Base-by-base conservation (phyloP, 2,888 invertebrate genomes). In the Calephelis perditalis region DNA sequence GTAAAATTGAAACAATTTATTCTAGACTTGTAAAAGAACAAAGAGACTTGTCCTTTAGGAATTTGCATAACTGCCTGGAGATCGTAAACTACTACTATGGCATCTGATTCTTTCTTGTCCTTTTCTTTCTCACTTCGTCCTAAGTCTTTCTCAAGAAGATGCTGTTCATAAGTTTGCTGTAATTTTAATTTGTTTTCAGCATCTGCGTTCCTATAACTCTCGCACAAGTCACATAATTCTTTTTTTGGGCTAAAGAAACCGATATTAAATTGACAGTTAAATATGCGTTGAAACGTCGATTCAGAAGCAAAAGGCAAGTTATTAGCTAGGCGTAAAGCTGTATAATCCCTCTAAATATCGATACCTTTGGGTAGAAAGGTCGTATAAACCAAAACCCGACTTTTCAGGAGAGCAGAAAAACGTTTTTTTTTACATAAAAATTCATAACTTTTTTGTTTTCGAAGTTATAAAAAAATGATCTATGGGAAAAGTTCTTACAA, bases 1-100 rank as follows among this genome's bases (percentile, higher is more conserved):
- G 61, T 63, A 59, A 63, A 61, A 45, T 58, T 59, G 9, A 61
- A 58, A 40, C 58, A 68, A 44, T 69, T 69, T 5, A 68, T 57
- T 63, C 59, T 67, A 36, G 60, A 63, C 56, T 66, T 68, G 54
- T 71, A 15, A 15, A 15, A 15, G 15, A 15, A 15, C 15, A 15
- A 15, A 15, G 15, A 15, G 15, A 15, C 15, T 15, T 15, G 15
- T 15, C 15, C 15, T 15, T 15, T 15, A 15, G 15, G 15, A 15
- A 15, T 15, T 15, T 15, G 15, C 15, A 15, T 15, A 15, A 15
- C 15, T 15, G 15, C 15, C 15, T 15, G 15, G 15, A 15, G n/a
- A n/a, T 45, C 45, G 45, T 66, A 36, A 11, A 58, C n/a, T n/a
- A 36, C 47, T 8, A 56, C 35, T 12, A 37, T 56, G 26, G 45